Percentiles rank a stretch among this genome's conserved stretches.
These are phyloP conservation scores for Phymastichus coffea DNA, from an alignment of 1,140 invertebrate genomes.

Conservation along the genomic window DNA sequence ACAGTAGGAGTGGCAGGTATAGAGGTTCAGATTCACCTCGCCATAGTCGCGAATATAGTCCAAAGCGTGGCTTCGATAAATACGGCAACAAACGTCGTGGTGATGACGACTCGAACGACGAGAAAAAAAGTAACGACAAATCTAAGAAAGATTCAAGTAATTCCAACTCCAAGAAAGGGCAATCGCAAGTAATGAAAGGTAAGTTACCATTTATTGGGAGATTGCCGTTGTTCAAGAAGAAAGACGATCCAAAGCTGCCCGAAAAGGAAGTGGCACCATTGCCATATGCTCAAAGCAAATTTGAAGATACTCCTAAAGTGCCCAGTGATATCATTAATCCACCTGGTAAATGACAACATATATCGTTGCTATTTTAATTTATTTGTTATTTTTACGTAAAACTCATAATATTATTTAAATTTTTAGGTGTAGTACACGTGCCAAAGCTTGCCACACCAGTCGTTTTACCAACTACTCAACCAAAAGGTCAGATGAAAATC, in stretches of 20 bases:
- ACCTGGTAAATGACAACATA: constrained; percentile 53
- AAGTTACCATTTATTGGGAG: constrained; percentile 70
- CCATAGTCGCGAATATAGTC: constrained; percentile 48
- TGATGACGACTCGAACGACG: constrained; percentile 53
- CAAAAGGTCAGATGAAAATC: constrained; percentile 45
- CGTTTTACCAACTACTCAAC: constrained; percentile 30
- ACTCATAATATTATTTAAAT: not conserved
- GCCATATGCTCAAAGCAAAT: constrained; percentile 52
- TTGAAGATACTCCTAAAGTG: constrained; percentile 51
- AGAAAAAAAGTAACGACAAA: constrained; percentile 51
- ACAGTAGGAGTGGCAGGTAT: constrained; percentile 48
- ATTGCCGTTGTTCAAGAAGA: constrained; percentile 69
- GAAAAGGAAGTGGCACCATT: constrained; percentile 51
- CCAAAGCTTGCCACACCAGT: constrained; percentile 57
- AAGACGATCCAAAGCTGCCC: constrained; percentile 53
- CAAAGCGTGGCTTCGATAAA: constrained; percentile 49
- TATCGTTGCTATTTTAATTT: too few relatives aligned
- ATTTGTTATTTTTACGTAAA: too few relatives aligned
- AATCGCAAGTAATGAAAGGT: constrained; percentile 44
- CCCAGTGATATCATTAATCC: constrained; percentile 54
- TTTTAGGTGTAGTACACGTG: constrained; percentile 54
- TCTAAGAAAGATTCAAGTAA: constrained; percentile 38
- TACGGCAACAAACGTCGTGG: constrained; percentile 46
- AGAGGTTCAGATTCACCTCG: constrained; percentile 47
- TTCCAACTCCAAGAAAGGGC: constrained; percentile 38